Evolutionary conservation across 2,797 vertebrate genomes (phyloP), one percentile per base, ranked within the genome.

Genomic region (Calcarius lapponicus): DNA sequence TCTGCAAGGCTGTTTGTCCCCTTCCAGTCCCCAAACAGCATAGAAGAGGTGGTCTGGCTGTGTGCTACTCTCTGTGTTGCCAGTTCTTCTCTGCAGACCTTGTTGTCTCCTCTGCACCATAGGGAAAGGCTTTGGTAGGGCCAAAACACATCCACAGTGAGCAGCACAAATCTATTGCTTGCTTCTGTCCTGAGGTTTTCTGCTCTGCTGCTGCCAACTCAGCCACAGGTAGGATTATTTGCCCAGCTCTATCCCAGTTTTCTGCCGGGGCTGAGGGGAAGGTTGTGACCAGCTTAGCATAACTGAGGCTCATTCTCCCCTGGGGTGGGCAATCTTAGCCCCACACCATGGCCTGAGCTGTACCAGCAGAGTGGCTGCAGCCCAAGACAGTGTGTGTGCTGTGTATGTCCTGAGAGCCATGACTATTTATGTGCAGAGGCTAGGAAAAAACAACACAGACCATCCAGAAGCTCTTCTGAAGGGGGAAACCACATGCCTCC

Each of bases 331-430:
- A 25, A 43, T 21, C 74, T 78, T 73, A n/a, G 36, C n/a, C 28
- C 31, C 45, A 11, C 0, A 0, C 10, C 9, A 11, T 3, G 14
- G 25, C 57, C 64, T 0, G 0, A 67, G n/a, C 13, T 0, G 2
- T 1, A 2, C 20, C 3, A 1, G 29, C 72, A 61, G 66, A 32
- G 29, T 2, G 10, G 42, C 62, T 64, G 34, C 72, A 71, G 82
- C 32, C 65, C 0, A 0, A 38, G 7, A 3, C 36, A 7, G 19
- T 4, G 25, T 60, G 38, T 70, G 62, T 31, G 64, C 60, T 38
- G 7, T 6, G 2, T 11, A 2, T 32, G 38, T 70, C 18, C 29
- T 4, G 10, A 51, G 8, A 80, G 21, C 45, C 20, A 9, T 0
- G 1, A 10, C n/a, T 73, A 2, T 56, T 88, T 80, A 48, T 83